Percentiles rank a stretch among this genome's conserved stretches.
phyloP scores from a whole-genome alignment of 2,113 vertebrate genomes.

The Rhegmatorhina hoffmannsi region DNA sequence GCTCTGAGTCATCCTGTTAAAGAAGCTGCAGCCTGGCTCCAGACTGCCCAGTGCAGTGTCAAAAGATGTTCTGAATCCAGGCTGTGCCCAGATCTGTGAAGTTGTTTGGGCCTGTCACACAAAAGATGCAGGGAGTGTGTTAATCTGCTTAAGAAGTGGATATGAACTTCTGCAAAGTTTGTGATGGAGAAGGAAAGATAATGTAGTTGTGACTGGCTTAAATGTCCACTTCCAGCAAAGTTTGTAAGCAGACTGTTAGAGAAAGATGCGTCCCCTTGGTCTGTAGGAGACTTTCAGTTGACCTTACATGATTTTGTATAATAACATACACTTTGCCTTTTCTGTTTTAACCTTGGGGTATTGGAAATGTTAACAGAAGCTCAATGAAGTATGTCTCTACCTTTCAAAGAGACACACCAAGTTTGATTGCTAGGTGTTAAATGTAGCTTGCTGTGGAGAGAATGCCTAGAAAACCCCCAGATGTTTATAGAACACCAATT shows the following conservation, averaged over 20 bases:
- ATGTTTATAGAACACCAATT: not conserved
- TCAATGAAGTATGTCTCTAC: not conserved
- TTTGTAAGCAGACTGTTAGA: not conserved
- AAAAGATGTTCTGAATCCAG: not conserved
- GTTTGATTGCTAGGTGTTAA: not conserved
- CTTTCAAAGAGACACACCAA: not conserved
- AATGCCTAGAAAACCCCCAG: not conserved
- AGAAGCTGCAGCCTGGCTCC: not conserved
- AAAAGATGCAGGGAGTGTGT: not conserved
- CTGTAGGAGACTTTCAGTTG: not conserved
- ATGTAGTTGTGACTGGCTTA: not conserved
- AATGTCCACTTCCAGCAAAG: not conserved
- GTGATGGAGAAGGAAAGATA: not conserved
- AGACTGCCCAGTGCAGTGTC: not conserved
- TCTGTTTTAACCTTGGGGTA: not conserved
- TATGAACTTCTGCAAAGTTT: not conserved
- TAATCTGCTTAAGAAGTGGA: not conserved
- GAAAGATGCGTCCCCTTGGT: not conserved
- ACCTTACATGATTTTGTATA: not conserved
- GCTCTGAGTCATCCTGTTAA: not conserved
- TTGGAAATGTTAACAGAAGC: not conserved
- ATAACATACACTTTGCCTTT: not conserved
- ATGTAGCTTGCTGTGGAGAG: not conserved
- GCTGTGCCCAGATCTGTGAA: accelerated
- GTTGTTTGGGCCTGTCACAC: not conserved